phyloP scores from a whole-genome alignment of 2,113 vertebrate species.

The Xenus cinereus region DNA sequence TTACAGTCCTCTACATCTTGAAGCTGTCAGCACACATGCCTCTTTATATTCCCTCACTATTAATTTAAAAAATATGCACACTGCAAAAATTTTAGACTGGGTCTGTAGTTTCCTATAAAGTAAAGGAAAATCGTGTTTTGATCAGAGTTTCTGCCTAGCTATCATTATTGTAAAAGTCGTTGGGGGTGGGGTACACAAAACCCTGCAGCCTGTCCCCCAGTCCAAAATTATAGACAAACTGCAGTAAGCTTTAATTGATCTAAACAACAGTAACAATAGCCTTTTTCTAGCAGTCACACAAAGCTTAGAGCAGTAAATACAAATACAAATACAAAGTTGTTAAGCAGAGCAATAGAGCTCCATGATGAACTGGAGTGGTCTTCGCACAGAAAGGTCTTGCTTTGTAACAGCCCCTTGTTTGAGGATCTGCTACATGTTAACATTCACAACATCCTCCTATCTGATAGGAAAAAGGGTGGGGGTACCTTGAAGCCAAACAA shows the following conservation, averaged over 20 bases:
- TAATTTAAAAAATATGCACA: not conserved
- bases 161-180: not conserved
- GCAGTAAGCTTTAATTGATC: not conserved
- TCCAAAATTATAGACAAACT: not conserved
- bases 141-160: not conserved
- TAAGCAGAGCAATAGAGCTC: not conserved
- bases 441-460: rapidly evolving
- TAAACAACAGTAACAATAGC: not conserved
- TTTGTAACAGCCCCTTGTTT: not conserved
- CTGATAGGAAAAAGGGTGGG: not conserved
- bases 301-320: not conserved
- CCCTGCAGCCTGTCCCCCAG: not conserved
- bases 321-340: not conserved
- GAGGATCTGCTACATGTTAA: not conserved
- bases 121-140: not conserved
- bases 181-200: not conserved
- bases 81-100: not conserved
- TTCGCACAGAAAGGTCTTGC: not conserved
- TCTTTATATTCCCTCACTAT: not conserved
- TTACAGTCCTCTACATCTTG: not conserved
- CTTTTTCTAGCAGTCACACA: not conserved
- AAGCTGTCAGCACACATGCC: not conserved
- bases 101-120: not conserved
- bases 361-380: not conserved
- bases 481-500: not conserved